These are phyloP conservation scores for Hystrix brachyura DNA, from an alignment of 2,113 vertebrate species.

Conservation along the genomic window DNA sequence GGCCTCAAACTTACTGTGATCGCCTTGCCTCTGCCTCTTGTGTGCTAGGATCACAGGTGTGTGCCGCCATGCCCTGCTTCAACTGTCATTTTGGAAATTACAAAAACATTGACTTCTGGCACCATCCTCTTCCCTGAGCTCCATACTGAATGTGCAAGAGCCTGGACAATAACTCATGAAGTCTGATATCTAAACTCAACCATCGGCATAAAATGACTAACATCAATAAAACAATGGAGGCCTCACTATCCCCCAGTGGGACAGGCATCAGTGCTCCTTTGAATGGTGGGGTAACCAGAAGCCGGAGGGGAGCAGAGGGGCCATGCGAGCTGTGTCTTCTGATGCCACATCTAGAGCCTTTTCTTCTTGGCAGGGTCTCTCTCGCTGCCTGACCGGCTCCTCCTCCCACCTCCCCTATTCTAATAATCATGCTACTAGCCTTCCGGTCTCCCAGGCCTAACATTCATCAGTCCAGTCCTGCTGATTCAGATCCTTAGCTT, in stretches of 20 bases:
- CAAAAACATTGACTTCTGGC: neutral
- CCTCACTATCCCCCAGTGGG: neutral
- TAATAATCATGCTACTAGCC: neutral
- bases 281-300: neutral
- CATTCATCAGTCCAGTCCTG: neutral
- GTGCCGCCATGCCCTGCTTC: neutral
- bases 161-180: neutral
- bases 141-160: neutral
- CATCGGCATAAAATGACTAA: neutral
- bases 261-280: neutral
- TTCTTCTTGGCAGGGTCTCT: neutral
- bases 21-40: neutral
- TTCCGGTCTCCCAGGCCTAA: neutral
- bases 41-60: neutral
- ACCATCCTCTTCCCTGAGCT: neutral
- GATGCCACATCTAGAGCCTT: neutral
- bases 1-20: neutral
- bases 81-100: slow-evolving; percentile 6
- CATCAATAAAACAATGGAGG: neutral
- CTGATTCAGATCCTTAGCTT: neutral
- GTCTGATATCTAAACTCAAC: neutral
- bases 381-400: neutral
- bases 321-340: neutral
- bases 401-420: neutral
- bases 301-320: neutral